Evolutionary conservation across 2,888 invertebrate species (phyloP), one percentile per base, ranked within the genome.

Genomic region (Neuroscelio doddi): DNA sequence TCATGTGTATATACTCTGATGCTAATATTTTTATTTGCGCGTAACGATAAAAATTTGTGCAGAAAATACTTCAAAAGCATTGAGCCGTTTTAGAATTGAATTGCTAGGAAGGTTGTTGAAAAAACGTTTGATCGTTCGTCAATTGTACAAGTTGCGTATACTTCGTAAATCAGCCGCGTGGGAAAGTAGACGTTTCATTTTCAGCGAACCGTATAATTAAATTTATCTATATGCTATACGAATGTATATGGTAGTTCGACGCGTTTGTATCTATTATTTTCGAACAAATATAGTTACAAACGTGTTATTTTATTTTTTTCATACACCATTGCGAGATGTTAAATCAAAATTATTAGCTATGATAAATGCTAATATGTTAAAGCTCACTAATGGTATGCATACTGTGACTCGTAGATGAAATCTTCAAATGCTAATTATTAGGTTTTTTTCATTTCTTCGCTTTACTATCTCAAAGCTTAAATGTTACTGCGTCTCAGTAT

Each of bases 371-470:
- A 47, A 49, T 51, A 63, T 51, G 53, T 56, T 53, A 30, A 64
- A 64, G 64, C 57, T 58, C 44, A 49, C 52, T 64, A 52, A 63
- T 21, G 38, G 24, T 57, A 52, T 56, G 51, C 47, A 32, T 50
- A 58, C 46, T 38, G 7, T 38, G 49, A 64, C 46, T 56, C 42
- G 41, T 63, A 49, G 38, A 12, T 39, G 24, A n/a, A 39, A n/a
- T 39, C 10, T 39, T 4, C 16, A 10, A 39, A 3, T 39, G 12
- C 12, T 32, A 32, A n/a, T 32, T 29, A 10, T 36, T 36, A 12
- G 32, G 8, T 26, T 26, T 26, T 26, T 30, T 15, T 36, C 36
- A 15, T 9, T 26, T 9, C 15, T 8, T 36, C 7, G 8, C 17
- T 14, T 21, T 38, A 1, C n/a, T 38, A 10, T 36, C 14, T 36